Percentiles rank a stretch among this genome's conserved stretches.
These are phyloP conservation scores for Synergus japonicus DNA, from an alignment of 2,888 invertebrate species.

Conservation along the genomic window DNA sequence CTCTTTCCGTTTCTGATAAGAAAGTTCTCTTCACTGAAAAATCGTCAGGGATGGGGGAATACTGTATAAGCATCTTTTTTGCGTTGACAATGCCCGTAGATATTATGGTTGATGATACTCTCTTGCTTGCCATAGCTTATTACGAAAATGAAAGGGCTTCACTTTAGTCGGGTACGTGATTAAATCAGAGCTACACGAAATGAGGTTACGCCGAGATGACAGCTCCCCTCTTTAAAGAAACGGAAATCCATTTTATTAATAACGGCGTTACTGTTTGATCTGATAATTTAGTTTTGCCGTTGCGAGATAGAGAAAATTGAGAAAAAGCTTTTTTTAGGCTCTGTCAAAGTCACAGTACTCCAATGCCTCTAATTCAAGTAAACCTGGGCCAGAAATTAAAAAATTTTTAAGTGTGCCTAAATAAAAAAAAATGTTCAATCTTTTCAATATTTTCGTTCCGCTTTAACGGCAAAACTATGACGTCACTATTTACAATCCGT, in stretches of 20 bases:
- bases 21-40: conserved; percentile 23
- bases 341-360: not conserved
- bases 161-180: conserved; percentile 66
- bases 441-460: no score
- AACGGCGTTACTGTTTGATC: conserved; percentile 70
- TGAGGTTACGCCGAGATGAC: conserved; percentile 66
- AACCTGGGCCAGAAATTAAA: not conserved
- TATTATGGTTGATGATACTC: conserved; percentile 36
- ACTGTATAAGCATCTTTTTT: conserved; percentile 33
- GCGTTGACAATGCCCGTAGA: conserved; percentile 26
- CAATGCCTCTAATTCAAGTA: not conserved
- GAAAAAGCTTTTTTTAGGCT: conserved; percentile 38
- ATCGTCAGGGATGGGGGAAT: not conserved
- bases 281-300: conserved; percentile 67
- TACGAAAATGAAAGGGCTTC: conserved; percentile 68
- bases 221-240: conserved; percentile 56
- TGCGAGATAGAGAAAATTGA: conserved; percentile 37
- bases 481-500: no score
- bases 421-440: no score
- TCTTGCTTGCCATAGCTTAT: conserved; percentile 57
- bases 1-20: conserved; percentile 10
- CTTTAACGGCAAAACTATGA: no score
- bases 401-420: not conserved
- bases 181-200: conserved; percentile 69
- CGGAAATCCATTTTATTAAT: conserved; percentile 72